Conservation (phyloP, 2,797 vertebrate genomes). For the Martes flavigula region DNA sequence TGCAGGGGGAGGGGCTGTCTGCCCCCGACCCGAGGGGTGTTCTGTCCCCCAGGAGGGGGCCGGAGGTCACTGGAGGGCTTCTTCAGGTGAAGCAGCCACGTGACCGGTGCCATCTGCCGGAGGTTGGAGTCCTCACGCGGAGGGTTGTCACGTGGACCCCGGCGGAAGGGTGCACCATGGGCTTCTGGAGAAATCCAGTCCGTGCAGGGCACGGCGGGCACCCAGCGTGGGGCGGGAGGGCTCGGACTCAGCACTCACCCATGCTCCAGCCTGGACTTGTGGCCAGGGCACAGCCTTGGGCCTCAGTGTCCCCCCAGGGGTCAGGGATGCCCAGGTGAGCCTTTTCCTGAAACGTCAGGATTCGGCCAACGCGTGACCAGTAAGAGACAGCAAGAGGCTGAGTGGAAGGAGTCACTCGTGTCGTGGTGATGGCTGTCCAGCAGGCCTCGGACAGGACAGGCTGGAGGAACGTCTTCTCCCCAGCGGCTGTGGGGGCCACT, state of each 20-base stretch:
- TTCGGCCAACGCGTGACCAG: neutral
- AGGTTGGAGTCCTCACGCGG: neutral
- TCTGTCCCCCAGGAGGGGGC: neutral
- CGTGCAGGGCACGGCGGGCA: neutral
- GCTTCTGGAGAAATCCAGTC: neutral
- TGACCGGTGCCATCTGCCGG: neutral
- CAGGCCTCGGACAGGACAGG: neutral
- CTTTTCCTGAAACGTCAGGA: neutral
- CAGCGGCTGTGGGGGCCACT: neutral
- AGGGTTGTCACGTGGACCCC: rapidly evolving
- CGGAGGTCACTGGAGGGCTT: neutral
- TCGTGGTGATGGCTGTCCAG: neutral
- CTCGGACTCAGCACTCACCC: neutral
- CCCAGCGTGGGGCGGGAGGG: neutral
- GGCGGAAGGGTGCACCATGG: neutral
- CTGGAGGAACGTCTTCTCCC: neutral
- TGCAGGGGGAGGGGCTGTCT: rapidly evolving
- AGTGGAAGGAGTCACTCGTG: neutral
- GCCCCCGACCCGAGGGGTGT: neutral
- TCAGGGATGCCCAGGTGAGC: neutral
- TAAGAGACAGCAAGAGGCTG: neutral
- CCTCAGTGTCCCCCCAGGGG: neutral
- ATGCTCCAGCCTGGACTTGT: neutral
- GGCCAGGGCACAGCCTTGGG: neutral
- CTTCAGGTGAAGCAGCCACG: neutral